Percentiles rank a stretch among this genome's conserved stretches.
Evolutionary conservation across 2,113 vertebrate genomes (phyloP).

Genomic region (Saguinus midas): DNA sequence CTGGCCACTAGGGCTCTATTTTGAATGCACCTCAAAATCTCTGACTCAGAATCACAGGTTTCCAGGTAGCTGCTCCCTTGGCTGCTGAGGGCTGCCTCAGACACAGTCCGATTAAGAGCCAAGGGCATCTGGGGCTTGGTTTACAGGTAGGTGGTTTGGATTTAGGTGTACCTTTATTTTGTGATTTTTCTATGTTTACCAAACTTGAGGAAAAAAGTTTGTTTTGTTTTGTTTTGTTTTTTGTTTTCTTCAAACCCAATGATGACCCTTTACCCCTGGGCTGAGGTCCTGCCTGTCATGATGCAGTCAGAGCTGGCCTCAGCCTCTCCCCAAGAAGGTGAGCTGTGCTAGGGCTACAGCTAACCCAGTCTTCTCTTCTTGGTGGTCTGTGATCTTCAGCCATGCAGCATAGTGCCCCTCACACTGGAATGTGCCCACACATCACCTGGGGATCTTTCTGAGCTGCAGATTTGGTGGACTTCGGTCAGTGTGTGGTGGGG

Average conservation of each 20-base stretch:
- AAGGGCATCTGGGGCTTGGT: neutral
- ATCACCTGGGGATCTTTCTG: neutral
- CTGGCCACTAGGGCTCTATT: conserved; percentile 71
- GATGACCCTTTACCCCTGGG: neutral
- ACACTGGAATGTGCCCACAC: neutral
- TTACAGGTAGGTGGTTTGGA: neutral
- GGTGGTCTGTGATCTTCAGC: neutral
- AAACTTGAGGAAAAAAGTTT: neutral
- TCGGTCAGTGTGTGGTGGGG: neutral
- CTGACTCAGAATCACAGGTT: conserved; percentile 78
- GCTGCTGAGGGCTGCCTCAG: conserved; percentile 14
- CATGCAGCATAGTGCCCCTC: neutral
- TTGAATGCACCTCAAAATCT: conserved; percentile 74
- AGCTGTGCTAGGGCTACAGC: neutral
- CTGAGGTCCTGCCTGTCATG: neutral
- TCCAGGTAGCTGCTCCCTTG: conserved; percentile 60
- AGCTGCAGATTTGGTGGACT: neutral
- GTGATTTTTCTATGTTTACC: neutral
- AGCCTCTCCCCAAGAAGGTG: neutral
- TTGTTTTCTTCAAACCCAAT: neutral
- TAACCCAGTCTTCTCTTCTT: neutral
- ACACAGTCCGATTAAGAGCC: neutral
- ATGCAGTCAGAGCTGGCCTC: neutral
- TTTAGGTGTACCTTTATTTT: neutral
- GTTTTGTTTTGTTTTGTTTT: neutral